Conservation (phyloP, 2,113 vertebrate species). For the Montifringilla adamsi region DNA sequence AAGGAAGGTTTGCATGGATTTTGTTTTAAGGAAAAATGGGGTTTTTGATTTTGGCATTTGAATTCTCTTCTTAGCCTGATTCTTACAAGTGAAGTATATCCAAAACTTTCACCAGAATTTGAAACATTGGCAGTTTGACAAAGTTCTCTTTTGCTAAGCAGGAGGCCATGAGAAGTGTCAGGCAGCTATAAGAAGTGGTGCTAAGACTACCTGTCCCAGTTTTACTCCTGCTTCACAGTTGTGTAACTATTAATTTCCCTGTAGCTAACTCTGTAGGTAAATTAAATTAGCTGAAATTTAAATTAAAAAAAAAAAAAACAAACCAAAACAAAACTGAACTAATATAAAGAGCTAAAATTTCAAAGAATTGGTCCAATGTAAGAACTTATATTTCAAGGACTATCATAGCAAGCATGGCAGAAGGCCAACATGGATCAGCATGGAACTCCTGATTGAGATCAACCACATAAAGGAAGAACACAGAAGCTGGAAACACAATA, state of each 20-base stretch:
- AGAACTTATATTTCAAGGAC: background rate
- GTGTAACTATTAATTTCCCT: background rate
- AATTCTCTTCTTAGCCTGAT: background rate
- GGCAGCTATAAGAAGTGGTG: background rate
- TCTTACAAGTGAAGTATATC: background rate
- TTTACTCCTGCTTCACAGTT: background rate
- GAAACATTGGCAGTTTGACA: background rate
- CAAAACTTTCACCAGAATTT: background rate
- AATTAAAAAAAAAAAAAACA: background rate
- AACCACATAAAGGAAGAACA: background rate
- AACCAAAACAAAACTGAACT: background rate
- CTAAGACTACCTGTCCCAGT: background rate
- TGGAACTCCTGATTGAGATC: background rate
- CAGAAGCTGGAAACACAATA: background rate
- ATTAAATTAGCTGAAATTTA: background rate
- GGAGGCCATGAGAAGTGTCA: background rate
- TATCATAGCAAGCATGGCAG: background rate
- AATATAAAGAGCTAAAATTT: background rate
- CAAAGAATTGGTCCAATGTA: background rate
- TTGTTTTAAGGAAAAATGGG: background rate
- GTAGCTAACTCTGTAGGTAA: background rate
- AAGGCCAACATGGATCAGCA: background rate
- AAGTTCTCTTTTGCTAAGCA: background rate
- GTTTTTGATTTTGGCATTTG: background rate
- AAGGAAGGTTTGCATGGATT: background rate